Evolutionary conservation across 2,888 invertebrate genomes (phyloP), one percentile per base, ranked within the genome.

Genomic region (Callyntrura sp.): DNA sequence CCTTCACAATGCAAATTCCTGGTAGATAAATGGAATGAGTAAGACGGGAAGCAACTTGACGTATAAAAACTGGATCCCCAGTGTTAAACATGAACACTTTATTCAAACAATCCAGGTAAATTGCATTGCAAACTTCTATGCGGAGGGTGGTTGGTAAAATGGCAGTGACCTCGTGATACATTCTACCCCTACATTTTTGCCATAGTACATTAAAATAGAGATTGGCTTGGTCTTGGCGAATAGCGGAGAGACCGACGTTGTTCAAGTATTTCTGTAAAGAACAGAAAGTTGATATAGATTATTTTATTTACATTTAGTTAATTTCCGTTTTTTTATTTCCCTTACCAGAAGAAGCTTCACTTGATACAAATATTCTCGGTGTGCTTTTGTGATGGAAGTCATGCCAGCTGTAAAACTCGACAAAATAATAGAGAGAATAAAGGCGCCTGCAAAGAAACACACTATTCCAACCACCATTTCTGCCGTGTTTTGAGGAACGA

Each of bases 351-450:
- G 85, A 0, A 92, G 62, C 28, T 90, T 92, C 12, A 92, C 92
- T 84, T 92, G 90, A 25, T 92, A 92, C 17, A 91, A 23, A 82
- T 89, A 92, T 28, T 92, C 92, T 68, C 92, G 79, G 57, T 92
- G 83, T 12, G 83, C 84, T 82, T 91, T 91, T 0, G 87, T 90
- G 5, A 89, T 43, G 1, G 92, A 91, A n/a, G 92, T 86, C 70
- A 92, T 86, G 8, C 92, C 92, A 70, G 91, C 82, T 8, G 85
- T 90, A 51, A 92, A 92, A n/a, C 90, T 83, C 55, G 90, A 90
- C 20, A 92, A 68, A 82, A 92, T 92, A 23, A 92, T 88, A 43
- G 92, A 90, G n/a, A 92, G 76, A 6, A 92, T 73, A 51, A 92
- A 92, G 0, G 91, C 92, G 17, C 92, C 92, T 45, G 83, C 85